These are phyloP conservation scores for Pycnomerus fuliginosus DNA, from an alignment of 2,888 invertebrate genomes.

Conservation along the genomic window DNA sequence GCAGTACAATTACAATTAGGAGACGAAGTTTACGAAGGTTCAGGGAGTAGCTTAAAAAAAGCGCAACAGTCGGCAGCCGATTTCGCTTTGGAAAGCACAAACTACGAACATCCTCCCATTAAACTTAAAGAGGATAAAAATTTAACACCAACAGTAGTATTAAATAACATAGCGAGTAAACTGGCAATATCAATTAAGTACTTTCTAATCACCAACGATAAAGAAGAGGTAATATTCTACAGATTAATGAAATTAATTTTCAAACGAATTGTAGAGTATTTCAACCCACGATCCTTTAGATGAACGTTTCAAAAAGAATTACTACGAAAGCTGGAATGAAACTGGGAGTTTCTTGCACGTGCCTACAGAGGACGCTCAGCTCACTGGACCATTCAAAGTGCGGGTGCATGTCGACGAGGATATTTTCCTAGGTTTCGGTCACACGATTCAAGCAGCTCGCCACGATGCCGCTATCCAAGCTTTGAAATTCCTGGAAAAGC, in stretches of 20 bases:
- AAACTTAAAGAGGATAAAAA: slow-evolving; percentile 27
- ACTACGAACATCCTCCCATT: slow-evolving; percentile 38
- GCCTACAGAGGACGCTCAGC: slow-evolving; percentile 32
- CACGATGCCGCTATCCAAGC: slow-evolving; percentile 47
- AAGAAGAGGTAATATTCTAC: slow-evolving; percentile 4
- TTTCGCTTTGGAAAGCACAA: slow-evolving; percentile 39
- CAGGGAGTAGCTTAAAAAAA: slow-evolving; percentile 40
- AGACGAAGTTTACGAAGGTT: slow-evolving; percentile 39
- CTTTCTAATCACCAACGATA: slow-evolving; percentile 21
- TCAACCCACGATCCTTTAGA: too few species aligned
- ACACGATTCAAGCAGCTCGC: slow-evolving; percentile 42
- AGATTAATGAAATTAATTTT: neutral
- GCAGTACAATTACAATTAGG: slow-evolving; percentile 39
- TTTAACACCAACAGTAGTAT: slow-evolving; percentile 42
- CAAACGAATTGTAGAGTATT: neutral
- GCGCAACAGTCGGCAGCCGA: slow-evolving; percentile 40
- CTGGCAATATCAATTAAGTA: slow-evolving; percentile 42
- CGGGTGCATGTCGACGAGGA: slow-evolving; percentile 39
- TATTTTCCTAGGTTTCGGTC: slow-evolving; percentile 39
- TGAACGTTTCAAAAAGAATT: too few species aligned
- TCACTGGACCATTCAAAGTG: slow-evolving; percentile 42
- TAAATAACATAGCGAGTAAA: slow-evolving; percentile 45
- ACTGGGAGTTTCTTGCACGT: too few species aligned
- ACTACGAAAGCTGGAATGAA: slow-evolving; percentile 3
- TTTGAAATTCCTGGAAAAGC: slow-evolving; percentile 35